Evolutionary conservation across 1,140 invertebrate species (phyloP), one percentile per base, ranked within the genome.

Genomic region (Eumeta japonica): DNA sequence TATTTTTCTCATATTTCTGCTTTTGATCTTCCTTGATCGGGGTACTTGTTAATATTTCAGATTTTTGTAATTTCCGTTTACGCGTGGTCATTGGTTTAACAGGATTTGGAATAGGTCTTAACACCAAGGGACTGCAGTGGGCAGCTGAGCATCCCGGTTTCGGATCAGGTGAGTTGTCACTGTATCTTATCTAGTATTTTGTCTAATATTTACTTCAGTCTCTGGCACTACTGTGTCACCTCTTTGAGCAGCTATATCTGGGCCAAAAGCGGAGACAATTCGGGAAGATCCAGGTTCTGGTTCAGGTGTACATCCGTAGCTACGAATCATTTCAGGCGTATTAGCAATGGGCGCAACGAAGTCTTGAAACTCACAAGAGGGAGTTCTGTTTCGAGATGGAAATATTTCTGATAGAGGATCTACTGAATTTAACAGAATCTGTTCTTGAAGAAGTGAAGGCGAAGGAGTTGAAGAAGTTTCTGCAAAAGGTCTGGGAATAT

Each of bases 401-500:
- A 54, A 39, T 46, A 48, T 44, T 52, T 44, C 41, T 46, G 29
- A 30, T 42, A 50, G 30, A 50, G 39, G 41, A 47, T 48, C 40
- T 40, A 42, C 50, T 45, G 33, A 39, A 53, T 48, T 49, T 52
- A 45, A 31, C 40, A 28, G 37, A 45, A 50, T 31, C 14, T 30
- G 16, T n/a, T n/a, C n/a, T 43, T 35, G 40, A 47, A 47, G 28
- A 46, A 46, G 45, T 39, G 41, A 49, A 46, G 43, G 41, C 28
- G 32, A 43, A 39, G 43, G 39, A 37, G 39, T 42, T 39, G 27
- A 45, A 41, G 45, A 41, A 51, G 38, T 38, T 29, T 37, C 38
- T 51, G 30, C 40, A 44, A 50, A 52, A 43, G 39, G 75, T 78
- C 71, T 70, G 76, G 45, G 53, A 75, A 35, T 54, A 77, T 38